Base-by-base conservation (phyloP, 2,888 invertebrate genomes). In the Callyntrura guangdongensis region DNA sequence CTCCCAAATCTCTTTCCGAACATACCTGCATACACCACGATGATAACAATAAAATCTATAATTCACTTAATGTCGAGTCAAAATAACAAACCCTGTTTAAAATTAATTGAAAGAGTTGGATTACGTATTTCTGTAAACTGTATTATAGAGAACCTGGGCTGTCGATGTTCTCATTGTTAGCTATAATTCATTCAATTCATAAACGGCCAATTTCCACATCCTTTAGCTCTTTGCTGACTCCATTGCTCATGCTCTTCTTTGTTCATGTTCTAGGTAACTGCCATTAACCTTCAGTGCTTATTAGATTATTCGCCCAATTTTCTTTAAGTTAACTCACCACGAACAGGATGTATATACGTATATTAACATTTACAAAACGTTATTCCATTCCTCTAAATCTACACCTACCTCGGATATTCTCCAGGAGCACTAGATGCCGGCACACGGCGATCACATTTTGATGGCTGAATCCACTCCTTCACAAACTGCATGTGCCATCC, bases 331-430 rank as follows among this genome's bases (percentile, higher is more conserved):
- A 77, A 53, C 20, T 77, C 14, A 14, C 11, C 49, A 77, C 22
- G 25, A 77, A 25, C 45, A 72, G 45, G 17, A 45, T n/a, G n/a
- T 53, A 5, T 56, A 36, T 36, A 36, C n/a, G n/a, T 27, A 61
- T 27, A 8, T 67, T 67, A 69, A 69, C 12, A 14, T 53, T 8
- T 69, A 69, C 69, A n/a, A 45, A 45, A 69, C n/a, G 36, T 69
- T 27, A 69, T 36, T 69, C n/a, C 27, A 49, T 47, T 77, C 53
- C 53, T 53, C 22, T 53, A 12, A 77, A 77, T 53, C 53, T 82
- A 83, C 49, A 83, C 83, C 83, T 83, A 83, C 83, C 83, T 83
- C 64, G 83, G 83, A 17, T 36, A 81, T 61, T 81, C 81, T 81
- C 59, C 81, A 17, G 77, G 47, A 25, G 49, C 77, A 22, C 20